phyloP scores from a whole-genome alignment of 2,888 invertebrate species.

The Melikaiella ostensackeni region DNA sequence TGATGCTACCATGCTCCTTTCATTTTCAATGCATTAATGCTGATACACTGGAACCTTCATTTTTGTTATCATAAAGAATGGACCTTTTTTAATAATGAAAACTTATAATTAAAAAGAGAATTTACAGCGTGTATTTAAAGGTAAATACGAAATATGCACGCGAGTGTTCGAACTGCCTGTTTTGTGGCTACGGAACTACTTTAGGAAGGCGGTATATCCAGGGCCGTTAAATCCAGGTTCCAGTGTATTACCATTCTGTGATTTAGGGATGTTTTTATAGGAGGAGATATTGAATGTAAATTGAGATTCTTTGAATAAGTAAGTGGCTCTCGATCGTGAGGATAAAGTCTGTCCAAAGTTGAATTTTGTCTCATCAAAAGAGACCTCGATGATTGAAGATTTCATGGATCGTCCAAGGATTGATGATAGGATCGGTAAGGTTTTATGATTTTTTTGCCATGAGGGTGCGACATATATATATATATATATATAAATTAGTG shows the following conservation, averaged over 20 bases:
- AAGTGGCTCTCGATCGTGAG: conserved; percentile 31
- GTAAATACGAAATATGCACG: too few species aligned
- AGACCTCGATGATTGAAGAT: background rate
- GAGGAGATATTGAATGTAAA: background rate
- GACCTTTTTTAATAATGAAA: too few species aligned
- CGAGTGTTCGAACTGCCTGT: too few species aligned
- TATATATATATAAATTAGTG: background rate
- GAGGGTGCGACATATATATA: background rate
- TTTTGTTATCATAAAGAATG: too few species aligned
- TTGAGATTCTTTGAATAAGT: background rate
- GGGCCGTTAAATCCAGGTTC: too few species aligned
- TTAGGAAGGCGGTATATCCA: too few species aligned
- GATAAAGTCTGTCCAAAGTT: conserved; percentile 13
- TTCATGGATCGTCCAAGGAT: conserved; percentile 5
- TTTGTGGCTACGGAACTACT: too few species aligned
- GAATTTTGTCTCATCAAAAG: background rate
- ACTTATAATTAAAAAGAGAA: too few species aligned
- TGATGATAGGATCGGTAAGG: background rate
- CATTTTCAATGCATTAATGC: background rate
- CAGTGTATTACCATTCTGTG: conserved; percentile 1
- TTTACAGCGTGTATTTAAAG: too few species aligned
- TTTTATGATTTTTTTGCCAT: background rate
- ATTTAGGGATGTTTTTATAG: background rate
- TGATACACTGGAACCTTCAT: too few species aligned
- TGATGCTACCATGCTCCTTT: background rate